Evolutionary conservation across 2,113 vertebrate species (phyloP).

Genomic region (Hippocampus mohnikei): DNA sequence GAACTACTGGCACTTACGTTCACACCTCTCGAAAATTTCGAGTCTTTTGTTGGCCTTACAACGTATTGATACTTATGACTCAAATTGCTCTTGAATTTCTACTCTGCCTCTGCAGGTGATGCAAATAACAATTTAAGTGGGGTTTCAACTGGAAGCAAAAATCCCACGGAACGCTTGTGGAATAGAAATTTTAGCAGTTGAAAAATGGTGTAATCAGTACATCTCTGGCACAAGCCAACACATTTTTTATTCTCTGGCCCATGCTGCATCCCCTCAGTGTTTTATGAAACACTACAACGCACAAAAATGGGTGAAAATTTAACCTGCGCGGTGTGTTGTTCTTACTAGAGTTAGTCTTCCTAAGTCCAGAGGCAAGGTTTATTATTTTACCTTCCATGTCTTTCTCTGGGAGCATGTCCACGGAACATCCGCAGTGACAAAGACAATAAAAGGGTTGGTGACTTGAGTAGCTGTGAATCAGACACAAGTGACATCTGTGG

Average conservation of each 20-base stretch:
- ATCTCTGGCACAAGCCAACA: background rate
- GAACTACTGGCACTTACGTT: too few relatives aligned
- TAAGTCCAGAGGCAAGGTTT: background rate
- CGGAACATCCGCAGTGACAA: background rate
- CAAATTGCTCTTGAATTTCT: background rate
- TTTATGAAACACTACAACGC: too few relatives aligned
- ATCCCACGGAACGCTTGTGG: background rate
- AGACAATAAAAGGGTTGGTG: conserved; percentile 1
- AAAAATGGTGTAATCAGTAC: background rate
- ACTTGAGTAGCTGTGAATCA: conserved; percentile 17
- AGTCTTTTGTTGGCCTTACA: background rate
- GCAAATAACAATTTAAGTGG: background rate
- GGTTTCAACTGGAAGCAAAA: too few relatives aligned
- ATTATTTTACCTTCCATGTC: too few relatives aligned
- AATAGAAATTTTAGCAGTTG: background rate
- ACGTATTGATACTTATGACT: background rate
- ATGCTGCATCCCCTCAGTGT: too few relatives aligned
- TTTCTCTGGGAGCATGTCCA: background rate
- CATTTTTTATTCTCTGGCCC: too few relatives aligned
- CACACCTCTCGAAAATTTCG: too few relatives aligned
- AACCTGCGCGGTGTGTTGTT: background rate
- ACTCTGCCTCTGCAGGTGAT: background rate
- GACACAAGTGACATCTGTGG: conserved; percentile 29
- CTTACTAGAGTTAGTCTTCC: background rate
- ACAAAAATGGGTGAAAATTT: background rate